These are phyloP conservation scores for Brachionus calyciflorus DNA, from an alignment of 1,140 invertebrate genomes.

Conservation along the genomic window DNA sequence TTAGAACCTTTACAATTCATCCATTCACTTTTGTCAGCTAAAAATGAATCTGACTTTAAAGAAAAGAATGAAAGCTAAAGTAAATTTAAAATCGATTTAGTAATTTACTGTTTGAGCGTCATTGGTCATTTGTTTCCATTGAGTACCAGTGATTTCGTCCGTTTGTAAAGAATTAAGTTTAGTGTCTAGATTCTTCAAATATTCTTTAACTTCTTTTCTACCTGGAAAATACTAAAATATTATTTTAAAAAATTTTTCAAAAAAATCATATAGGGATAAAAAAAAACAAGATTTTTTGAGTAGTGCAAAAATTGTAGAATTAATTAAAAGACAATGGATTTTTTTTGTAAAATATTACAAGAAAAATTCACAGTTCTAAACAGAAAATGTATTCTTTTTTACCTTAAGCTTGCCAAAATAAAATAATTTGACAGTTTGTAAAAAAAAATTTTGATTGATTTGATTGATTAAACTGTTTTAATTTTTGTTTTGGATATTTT, in stretches of 20 bases:
- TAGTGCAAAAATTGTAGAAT: too few species aligned
- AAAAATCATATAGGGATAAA: background rate
- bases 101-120: background rate
- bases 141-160: background rate
- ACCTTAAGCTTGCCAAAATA: background rate
- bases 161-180: background rate
- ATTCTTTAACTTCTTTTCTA: constrained; percentile 7
- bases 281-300: too few species aligned
- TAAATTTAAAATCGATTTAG: background rate
- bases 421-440: too few species aligned
- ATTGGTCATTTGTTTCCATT: constrained; percentile 14
- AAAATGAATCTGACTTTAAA: constrained; percentile 24
- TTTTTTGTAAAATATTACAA: background rate
- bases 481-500: too few species aligned
- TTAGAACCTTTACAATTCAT: constrained; percentile 46
- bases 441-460: too few species aligned
- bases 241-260: constrained; percentile 17
- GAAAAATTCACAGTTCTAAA: background rate
- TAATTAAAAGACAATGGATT: too few species aligned
- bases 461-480: too few species aligned
- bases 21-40: constrained; percentile 45
- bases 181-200: constrained; percentile 18
- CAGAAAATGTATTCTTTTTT: background rate
- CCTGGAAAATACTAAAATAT: constrained; percentile 46
- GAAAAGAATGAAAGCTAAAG: too few species aligned